Conservation (phyloP, 1,140 invertebrate species). For the Drosophila pachea region DNA sequence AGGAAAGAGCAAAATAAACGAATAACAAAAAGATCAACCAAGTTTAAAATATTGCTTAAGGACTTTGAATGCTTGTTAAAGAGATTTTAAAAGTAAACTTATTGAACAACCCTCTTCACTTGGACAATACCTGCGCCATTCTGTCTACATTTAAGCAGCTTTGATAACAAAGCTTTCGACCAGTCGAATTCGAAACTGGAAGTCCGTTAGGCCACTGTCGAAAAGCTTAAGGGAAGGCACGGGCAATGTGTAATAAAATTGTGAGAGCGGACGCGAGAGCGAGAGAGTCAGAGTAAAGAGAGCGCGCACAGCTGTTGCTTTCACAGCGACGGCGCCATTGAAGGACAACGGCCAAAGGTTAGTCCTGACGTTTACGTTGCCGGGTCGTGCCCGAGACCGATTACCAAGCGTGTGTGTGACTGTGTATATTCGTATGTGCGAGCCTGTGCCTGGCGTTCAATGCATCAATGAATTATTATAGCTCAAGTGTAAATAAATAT, state of each 20-base stretch:
- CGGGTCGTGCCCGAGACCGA: slow-evolving; percentile 63
- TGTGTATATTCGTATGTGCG: slow-evolving; percentile 20
- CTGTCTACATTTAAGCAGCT: slow-evolving; percentile 29
- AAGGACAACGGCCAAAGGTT: slow-evolving; percentile 74
- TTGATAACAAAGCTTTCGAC: slow-evolving; percentile 64
- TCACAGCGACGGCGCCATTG: slow-evolving; percentile 75
- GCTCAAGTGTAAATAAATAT: slow-evolving; percentile 76
- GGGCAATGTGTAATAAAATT: slow-evolving; percentile 12
- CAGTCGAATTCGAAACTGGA: slow-evolving; percentile 60
- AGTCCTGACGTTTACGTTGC: slow-evolving; percentile 76
- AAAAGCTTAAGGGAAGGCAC: slow-evolving; percentile 35
- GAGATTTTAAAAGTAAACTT: slow-evolving; percentile 13
- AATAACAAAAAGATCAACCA: no score
- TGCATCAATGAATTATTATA: slow-evolving; percentile 76
- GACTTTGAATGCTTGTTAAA: no score
- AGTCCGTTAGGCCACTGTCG: slow-evolving; percentile 9
- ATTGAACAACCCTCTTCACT: slow-evolving; percentile 7
- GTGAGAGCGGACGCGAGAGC: neutral
- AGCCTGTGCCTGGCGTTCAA: slow-evolving; percentile 67
- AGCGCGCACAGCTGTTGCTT: slow-evolving; percentile 73
- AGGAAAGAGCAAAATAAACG: no score
- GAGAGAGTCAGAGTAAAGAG: slow-evolving; percentile 11
- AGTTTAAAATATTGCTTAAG: no score
- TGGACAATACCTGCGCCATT: slow-evolving; percentile 10
- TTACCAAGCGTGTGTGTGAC: slow-evolving; percentile 28